Evolutionary conservation across 1,140 invertebrate species (phyloP).

Genomic region (Xylocopa sonorina): DNA sequence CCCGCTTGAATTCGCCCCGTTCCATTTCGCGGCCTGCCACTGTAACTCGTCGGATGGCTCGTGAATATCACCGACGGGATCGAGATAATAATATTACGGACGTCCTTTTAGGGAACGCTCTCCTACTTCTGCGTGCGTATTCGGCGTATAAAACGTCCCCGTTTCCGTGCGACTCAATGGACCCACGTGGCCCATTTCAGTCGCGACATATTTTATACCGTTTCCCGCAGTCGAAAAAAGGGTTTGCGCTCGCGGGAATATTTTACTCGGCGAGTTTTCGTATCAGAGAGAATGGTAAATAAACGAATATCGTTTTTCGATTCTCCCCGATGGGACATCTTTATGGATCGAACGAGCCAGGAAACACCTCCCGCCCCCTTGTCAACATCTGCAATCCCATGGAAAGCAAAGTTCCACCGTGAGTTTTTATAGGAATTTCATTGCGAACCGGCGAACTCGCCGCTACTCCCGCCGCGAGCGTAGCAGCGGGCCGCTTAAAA

Average conservation of each 20-base stretch:
- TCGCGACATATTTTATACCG: no score
- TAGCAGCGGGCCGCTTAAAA: background rate
- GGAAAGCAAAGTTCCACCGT: background rate
- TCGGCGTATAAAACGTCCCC: no score
- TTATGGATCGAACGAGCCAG: conserved; percentile 13
- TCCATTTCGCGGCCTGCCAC: conserved; percentile 60
- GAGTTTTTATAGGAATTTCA: conserved; percentile 4
- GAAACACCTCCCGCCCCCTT: background rate
- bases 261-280: no score
- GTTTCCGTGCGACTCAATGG: no score
- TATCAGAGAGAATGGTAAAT: no score
- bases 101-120: conserved; percentile 18
- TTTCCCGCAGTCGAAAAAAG: no score
- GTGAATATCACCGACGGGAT: conserved; percentile 55
- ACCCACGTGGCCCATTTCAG: no score
- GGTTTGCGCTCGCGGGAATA: no score
- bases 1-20: conserved; percentile 11
- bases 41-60: conserved; percentile 46
- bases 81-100: conserved; percentile 57
- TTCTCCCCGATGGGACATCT: conserved; percentile 37
- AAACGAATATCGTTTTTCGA: no score
- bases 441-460: no score
- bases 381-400: background rate
- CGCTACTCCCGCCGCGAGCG: background rate
- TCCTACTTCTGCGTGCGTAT: no score